These are phyloP conservation scores for Ornithoptera alexandrae DNA, from an alignment of 2,888 invertebrate genomes.

Conservation along the genomic window DNA sequence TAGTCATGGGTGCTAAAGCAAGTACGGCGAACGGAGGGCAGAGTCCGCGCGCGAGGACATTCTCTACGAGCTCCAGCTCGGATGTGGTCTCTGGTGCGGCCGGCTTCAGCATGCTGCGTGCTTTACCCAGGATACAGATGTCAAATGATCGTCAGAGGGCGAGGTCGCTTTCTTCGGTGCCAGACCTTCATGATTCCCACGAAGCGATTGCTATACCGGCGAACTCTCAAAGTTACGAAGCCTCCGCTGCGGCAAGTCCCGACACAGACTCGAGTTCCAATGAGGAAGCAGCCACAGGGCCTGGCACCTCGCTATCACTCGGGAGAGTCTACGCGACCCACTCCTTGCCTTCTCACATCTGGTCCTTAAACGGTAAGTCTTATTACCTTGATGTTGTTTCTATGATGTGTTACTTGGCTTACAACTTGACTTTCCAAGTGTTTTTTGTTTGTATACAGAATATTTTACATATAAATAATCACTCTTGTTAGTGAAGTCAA, in stretches of 20 bases:
- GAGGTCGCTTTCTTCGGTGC: constrained; percentile 90
- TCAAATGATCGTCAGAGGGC: constrained; percentile 90
- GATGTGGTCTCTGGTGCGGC: constrained; percentile 81
- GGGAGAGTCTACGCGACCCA: constrained; percentile 92
- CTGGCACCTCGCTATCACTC: constrained; percentile 79
- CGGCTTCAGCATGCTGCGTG: constrained; percentile 85
- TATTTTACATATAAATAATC: no score
- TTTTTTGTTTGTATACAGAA: no score
- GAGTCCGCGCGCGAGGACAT: constrained; percentile 86
- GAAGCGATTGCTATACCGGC: constrained; percentile 83
- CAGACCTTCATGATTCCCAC: constrained; percentile 83
- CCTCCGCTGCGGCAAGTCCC: constrained; percentile 82
- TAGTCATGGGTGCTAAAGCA: constrained; percentile 90
- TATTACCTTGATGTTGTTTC: neutral
- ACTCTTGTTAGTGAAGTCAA: no score
- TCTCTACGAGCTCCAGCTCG: constrained; percentile 86
- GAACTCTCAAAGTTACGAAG: constrained; percentile 83
- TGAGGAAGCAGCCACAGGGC: constrained; percentile 79
- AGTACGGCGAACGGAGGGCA: constrained; percentile 89
- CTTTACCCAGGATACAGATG: constrained; percentile 86
- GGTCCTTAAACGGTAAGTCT: constrained; percentile 92
- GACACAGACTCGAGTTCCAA: constrained; percentile 85
- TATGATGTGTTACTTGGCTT: neutral
- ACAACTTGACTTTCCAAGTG: no score
- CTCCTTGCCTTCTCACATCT: constrained; percentile 94